Conservation (phyloP, 2,888 invertebrate genomes). For the Antitype chi region DNA sequence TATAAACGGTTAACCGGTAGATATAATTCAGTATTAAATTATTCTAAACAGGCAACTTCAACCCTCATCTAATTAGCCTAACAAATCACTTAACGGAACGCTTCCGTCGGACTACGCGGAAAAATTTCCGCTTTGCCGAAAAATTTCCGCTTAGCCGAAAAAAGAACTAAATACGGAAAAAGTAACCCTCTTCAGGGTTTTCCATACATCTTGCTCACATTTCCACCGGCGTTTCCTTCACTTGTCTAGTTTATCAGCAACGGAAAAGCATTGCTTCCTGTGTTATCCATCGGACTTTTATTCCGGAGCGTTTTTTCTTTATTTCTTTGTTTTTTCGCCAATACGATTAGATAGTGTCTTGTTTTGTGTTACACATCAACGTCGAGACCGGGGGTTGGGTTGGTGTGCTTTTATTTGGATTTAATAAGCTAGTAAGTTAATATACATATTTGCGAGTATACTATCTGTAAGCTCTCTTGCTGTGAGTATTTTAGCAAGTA, state of each 20-base stretch:
- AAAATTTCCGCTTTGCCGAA: slow-evolving; percentile 71
- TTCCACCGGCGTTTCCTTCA: slow-evolving; percentile 81
- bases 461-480: not conserved
- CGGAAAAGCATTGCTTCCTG: slow-evolving; percentile 87
- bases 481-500: not conserved
- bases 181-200: slow-evolving; percentile 75
- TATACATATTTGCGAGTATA: not conserved
- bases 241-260: slow-evolving; percentile 86
- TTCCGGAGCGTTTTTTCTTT: slow-evolving; percentile 66
- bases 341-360: slow-evolving; percentile 75
- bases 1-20: not conserved
- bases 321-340: slow-evolving; percentile 70
- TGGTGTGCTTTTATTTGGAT: slow-evolving; percentile 26
- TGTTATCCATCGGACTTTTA: slow-evolving; percentile 80
- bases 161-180: slow-evolving; percentile 67
- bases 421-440: not conserved
- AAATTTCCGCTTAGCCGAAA: slow-evolving; percentile 68
- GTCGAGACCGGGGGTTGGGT: slow-evolving; percentile 23
- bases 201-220: slow-evolving; percentile 83
- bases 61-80: slow-evolving; percentile 75
- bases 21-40: slow-evolving; percentile 31
- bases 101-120: slow-evolving; percentile 73
- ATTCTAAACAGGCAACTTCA: slow-evolving; percentile 36
- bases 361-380: slow-evolving; percentile 71
- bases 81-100: slow-evolving; percentile 78